These are phyloP conservation scores for Fopius arisanus DNA, from an alignment of 1,140 invertebrate species.

Conservation along the genomic window DNA sequence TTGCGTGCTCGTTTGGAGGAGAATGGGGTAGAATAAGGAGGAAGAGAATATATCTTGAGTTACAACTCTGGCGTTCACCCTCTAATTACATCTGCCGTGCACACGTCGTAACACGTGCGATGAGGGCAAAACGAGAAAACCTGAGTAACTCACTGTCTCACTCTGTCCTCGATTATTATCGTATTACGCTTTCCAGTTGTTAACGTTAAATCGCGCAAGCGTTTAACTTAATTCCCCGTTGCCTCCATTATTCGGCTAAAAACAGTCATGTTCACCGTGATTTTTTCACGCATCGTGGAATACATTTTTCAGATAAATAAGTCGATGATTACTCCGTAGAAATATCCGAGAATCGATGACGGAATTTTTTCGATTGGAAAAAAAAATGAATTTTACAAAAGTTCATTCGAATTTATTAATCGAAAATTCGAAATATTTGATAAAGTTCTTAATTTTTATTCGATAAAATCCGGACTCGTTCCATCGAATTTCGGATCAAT, in stretches of 20 bases:
- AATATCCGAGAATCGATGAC: too few relatives aligned
- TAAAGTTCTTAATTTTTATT: too few relatives aligned
- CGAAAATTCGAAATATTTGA: too few relatives aligned
- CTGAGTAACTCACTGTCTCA: constrained; percentile 1
- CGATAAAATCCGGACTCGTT: too few relatives aligned
- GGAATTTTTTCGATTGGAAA: too few relatives aligned
- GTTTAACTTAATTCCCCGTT: constrained; percentile 6
- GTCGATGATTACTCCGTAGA: not conserved
- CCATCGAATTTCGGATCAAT: too few relatives aligned
- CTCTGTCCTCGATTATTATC: constrained; percentile 11
- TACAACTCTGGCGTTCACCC: not conserved
- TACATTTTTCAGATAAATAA: not conserved
- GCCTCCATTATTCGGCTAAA: not conserved
- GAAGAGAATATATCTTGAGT: not conserved
- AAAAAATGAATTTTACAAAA: too few relatives aligned
- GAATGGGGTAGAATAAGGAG: not conserved
- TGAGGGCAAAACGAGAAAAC: not conserved
- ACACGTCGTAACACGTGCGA: constrained; percentile 12
- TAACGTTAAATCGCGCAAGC: constrained; percentile 10
- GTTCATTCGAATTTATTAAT: too few relatives aligned
- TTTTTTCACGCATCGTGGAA: not conserved
- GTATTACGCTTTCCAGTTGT: constrained; percentile 11
- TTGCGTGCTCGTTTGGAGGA: not conserved
- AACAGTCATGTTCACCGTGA: not conserved
- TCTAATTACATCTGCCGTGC: constrained; percentile 14